A percentile compares a stretch with the other conserved stretches of the same genome.
Conservation (phyloP, 2,113 vertebrate genomes). For the Podarcis muralis region DNA sequence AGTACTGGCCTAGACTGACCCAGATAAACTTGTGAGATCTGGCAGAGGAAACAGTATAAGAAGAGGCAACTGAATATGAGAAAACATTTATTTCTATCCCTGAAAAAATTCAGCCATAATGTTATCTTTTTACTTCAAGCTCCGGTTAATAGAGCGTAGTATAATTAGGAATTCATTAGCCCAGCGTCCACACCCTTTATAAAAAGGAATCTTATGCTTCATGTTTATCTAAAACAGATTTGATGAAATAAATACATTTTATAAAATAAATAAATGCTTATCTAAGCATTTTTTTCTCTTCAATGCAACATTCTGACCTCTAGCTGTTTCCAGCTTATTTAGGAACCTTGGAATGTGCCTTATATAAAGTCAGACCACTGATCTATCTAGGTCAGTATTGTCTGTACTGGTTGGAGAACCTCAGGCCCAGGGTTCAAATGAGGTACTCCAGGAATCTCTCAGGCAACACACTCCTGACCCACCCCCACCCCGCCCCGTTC, state of each 20-base stretch:
- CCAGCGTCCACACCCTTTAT: neutral
- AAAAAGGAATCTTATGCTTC: neutral
- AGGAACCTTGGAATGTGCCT: too few species aligned
- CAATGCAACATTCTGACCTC: neutral
- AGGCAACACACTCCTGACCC: too few species aligned
- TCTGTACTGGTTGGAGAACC: too few species aligned
- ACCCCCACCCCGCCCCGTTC: too few species aligned
- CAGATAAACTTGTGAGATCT: slow-evolving; percentile 8
- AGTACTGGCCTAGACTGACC: slow-evolving; percentile 4
- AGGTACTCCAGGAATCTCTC: too few species aligned
- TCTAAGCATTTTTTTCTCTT: neutral
- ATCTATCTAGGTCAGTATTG: too few species aligned
- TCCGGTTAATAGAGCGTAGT: neutral
- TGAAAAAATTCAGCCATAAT: neutral
- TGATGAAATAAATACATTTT: too few species aligned
- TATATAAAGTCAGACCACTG: too few species aligned
- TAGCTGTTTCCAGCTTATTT: neutral
- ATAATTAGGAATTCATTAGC: neutral
- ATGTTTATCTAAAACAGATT: neutral
- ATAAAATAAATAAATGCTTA: too few species aligned
- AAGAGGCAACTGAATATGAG: neutral
- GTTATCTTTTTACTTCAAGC: neutral
- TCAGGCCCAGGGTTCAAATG: too few species aligned
- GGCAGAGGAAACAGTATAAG: slow-evolving; percentile 8
- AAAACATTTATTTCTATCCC: slow-evolving; percentile 7